Evolutionary conservation across 2,113 vertebrate species (phyloP).

Genomic region (Panthera leo): DNA sequence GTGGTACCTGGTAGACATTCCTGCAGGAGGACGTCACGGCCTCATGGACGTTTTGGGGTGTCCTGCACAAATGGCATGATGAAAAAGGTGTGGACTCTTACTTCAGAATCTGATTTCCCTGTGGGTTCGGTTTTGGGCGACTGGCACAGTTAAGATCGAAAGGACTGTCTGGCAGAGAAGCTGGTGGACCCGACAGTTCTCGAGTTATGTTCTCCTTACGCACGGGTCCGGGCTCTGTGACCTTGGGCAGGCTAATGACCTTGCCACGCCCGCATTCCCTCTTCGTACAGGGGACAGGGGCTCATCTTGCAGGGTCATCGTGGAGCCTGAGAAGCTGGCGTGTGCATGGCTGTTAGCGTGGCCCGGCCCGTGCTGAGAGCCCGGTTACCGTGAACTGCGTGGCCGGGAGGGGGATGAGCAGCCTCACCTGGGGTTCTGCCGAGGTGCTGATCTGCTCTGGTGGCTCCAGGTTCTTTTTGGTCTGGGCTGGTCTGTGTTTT

Average conservation of each 20-base stretch:
- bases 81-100: not conserved
- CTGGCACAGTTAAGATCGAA: not conserved
- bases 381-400: fast-evolving
- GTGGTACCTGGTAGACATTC: not conserved
- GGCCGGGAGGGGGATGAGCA: not conserved
- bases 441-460: too few species aligned
- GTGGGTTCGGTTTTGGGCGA: not conserved
- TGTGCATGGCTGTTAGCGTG: too few species aligned
- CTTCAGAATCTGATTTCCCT: not conserved
- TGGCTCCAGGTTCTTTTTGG: fast-evolving
- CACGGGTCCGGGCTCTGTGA: not conserved
- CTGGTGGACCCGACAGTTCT: not conserved
- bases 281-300: too few species aligned
- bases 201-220: fast-evolving
- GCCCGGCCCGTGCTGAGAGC: fast-evolving
- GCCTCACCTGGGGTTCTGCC: too few species aligned
- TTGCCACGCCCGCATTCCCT: not conserved
- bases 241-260: not conserved
- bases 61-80: too few species aligned
- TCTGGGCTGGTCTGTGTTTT: not conserved
- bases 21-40: not conserved
- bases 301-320: fast-evolving
- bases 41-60: not conserved
- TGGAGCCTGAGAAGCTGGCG: not conserved
- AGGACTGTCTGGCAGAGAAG: not conserved